Evolutionary conservation across 2,888 invertebrate species (phyloP), one percentile per base, ranked within the genome.

Genomic region (Hypercompe scribonia): DNA sequence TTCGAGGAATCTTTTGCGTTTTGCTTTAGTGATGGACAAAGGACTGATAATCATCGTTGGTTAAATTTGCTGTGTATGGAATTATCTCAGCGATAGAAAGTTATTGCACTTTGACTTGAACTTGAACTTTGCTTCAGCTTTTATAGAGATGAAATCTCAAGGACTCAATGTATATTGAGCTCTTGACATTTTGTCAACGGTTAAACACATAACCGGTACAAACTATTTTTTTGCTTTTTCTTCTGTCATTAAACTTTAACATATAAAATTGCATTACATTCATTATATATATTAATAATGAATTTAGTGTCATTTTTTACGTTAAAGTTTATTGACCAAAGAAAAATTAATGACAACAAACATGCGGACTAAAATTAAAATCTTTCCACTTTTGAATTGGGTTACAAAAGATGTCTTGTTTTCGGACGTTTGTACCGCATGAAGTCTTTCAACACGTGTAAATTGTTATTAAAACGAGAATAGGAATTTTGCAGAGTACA

Each of bases 391-490:
- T 33, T 64, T n/a, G 36, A 33, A 36, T 64, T 64, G 11, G 11
- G 24, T 65, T 36, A 65, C n/a, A 70, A 54, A 36, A 68, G 67
- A 70, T 68, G 33, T 74, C 65, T 42, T 42, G 39, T 72, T 81
- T 65, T 34, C 50, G 64, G 34, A 72, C 42, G 5, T n/a, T 68
- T n/a, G 24, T 61, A 42, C 10, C 21, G 33, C 54, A 34, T 58
- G 34, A 50, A 71, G 63, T 46, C n/a, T 46, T 18, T 34, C 72
- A 69, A 70, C 72, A 77, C 72, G 68, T 79, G 74, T 69, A 65
- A 78, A 79, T 74, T 84, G 78, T 82, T 81, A 73, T 78, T 79
- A 75, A 71, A 79, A 79, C 76, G 76, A 71, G 79, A 81, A 81
- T 82, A 81, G 75, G 65, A 72, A 64, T 75, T n/a, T 63, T 77